Conservation (phyloP, 2,888 invertebrate species). For the Lamellibrachia satsuma region DNA sequence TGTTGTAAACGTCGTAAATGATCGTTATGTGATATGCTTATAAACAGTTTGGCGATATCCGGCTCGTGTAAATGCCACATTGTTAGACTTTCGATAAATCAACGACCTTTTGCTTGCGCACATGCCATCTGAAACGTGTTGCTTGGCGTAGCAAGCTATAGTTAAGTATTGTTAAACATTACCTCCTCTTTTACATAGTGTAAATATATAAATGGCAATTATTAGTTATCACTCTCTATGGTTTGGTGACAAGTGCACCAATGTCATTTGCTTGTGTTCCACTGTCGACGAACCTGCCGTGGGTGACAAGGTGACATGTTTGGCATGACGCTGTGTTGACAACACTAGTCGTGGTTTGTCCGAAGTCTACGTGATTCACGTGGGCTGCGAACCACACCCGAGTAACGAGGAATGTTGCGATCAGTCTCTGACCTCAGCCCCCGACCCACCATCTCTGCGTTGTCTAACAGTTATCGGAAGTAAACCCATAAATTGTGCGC, state of each 20-base stretch:
- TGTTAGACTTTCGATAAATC: neutral
- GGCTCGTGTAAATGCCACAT: neutral
- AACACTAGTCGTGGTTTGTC: neutral
- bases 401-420: neutral
- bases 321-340: neutral
- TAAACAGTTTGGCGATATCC: neutral
- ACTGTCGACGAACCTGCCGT: neutral
- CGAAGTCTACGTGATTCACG: neutral
- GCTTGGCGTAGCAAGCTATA: neutral
- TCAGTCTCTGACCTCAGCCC: neutral
- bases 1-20: neutral
- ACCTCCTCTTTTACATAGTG: neutral
- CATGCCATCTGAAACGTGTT: neutral
- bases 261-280: neutral
- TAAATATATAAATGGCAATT: neutral
- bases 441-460: neutral
- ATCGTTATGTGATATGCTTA: neutral
- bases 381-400: neutral
- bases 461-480: neutral
- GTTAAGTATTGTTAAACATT: neutral
- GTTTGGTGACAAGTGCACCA: neutral
- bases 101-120: neutral
- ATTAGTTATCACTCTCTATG: neutral
- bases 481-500: neutral
- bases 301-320: neutral